These are phyloP conservation scores for Lasioglossum lativentre DNA, from an alignment of 2,888 invertebrate species.

Conservation along the genomic window DNA sequence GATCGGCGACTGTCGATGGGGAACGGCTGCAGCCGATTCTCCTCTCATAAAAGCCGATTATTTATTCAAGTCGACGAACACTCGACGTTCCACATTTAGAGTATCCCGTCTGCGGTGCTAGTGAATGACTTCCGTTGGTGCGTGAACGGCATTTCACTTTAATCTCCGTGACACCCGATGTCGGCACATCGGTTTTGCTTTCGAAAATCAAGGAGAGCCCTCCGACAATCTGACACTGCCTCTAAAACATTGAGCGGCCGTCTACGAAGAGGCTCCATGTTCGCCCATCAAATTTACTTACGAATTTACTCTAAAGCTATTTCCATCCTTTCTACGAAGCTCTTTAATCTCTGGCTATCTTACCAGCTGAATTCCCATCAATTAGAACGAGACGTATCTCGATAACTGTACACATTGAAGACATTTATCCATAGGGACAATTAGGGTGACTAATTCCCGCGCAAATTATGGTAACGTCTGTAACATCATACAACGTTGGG, in stretches of 20 bases:
- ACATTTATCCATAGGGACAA: too few relatives aligned
- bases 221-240: not conserved
- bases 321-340: not conserved
- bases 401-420: too few relatives aligned
- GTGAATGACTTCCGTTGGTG: slow-evolving; percentile 70
- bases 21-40: slow-evolving; percentile 32
- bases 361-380: too few relatives aligned
- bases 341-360: not conserved
- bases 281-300: not conserved
- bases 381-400: too few relatives aligned
- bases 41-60: slow-evolving; percentile 60
- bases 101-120: slow-evolving; percentile 63
- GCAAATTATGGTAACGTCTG: too few relatives aligned
- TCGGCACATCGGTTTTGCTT: slow-evolving; percentile 33
- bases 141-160: slow-evolving; percentile 61
- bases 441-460: too few relatives aligned
- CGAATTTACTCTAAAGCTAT: not conserved
- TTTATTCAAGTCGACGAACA: slow-evolving; percentile 65
- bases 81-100: slow-evolving; percentile 69
- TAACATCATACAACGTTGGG: too few relatives aligned
- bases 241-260: not conserved
- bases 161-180: slow-evolving; percentile 52
- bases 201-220: not conserved
- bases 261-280: not conserved
- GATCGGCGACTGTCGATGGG: slow-evolving; percentile 31